Percentiles rank a stretch among this genome's conserved stretches.
These are phyloP conservation scores for Globicephala melas DNA, from an alignment of 2,113 vertebrate genomes.

Conservation along the genomic window DNA sequence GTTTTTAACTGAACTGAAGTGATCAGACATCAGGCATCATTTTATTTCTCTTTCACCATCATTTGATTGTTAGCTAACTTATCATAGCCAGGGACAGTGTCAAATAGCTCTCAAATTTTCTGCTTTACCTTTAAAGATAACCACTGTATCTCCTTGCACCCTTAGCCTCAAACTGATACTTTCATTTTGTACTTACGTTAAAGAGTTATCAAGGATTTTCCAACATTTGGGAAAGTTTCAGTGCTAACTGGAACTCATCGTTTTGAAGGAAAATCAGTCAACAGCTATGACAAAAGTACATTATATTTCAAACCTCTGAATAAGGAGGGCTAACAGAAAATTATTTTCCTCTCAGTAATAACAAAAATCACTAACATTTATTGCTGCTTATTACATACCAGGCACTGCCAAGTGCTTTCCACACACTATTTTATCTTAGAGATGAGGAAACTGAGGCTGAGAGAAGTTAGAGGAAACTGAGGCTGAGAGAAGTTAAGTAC, in stretches of 20 bases:
- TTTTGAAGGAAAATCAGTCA: background rate
- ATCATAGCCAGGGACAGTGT: background rate
- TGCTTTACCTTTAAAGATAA: conserved; percentile 19
- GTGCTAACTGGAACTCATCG: background rate
- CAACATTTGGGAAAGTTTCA: background rate
- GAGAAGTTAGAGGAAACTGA: background rate
- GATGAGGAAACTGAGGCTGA: background rate
- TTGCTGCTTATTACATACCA: background rate
- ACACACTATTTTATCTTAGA: background rate
- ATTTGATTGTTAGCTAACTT: background rate
- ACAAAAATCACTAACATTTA: background rate
- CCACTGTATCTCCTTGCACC: background rate
- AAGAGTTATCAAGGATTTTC: conserved; percentile 10
- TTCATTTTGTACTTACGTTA: conserved; percentile 2
- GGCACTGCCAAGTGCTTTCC: background rate
- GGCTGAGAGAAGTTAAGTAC: background rate
- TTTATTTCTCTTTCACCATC: background rate
- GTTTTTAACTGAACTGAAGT: background rate
- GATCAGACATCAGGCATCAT: background rate
- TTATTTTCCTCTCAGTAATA: background rate
- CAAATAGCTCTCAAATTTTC: conserved; percentile 1
- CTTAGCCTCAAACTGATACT: background rate
- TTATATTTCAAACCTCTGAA: background rate
- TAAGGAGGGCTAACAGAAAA: background rate
- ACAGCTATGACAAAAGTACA: background rate